These are phyloP conservation scores for Hippopotamyrus pictus DNA, from an alignment of 2,797 vertebrate species.

Conservation along the genomic window DNA sequence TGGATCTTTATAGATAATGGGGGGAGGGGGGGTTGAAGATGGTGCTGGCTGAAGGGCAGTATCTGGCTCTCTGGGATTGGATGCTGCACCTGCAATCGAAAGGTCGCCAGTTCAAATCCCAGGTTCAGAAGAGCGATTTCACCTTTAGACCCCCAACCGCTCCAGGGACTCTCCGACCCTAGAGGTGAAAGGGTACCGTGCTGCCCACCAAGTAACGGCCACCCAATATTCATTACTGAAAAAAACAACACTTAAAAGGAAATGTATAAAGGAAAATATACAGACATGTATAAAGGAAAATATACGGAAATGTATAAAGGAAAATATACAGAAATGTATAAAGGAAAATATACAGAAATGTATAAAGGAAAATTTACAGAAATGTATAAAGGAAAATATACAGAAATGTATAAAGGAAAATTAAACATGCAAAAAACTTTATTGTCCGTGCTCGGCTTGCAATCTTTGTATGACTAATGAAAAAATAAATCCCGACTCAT, in stretches of 20 bases:
- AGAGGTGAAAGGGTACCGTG: background rate
- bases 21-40: background rate
- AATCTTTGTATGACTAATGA: constrained; percentile 26
- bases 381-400: constrained; percentile 47
- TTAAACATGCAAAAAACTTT: constrained; percentile 56
- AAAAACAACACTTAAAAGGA: background rate
- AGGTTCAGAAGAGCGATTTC: background rate
- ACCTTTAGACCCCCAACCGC: background rate
- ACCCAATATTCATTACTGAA: constrained; percentile 55
- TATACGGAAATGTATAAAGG: constrained; percentile 38
- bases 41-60: background rate
- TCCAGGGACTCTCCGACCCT: background rate
- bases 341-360: constrained; percentile 47
- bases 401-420: constrained; percentile 43
- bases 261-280: constrained; percentile 46
- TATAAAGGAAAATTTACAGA: constrained; percentile 50
- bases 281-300: too few relatives aligned
- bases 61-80: background rate
- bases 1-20: background rate
- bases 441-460: constrained; percentile 33
- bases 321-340: constrained; percentile 39
- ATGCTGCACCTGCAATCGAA: background rate
- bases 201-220: background rate
- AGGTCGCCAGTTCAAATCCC: background rate
- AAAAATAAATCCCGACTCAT: constrained; percentile 52